A percentile compares a stretch with the other conserved stretches of the same genome.
These are phyloP conservation scores for Metellina segmentata DNA, from an alignment of 2,888 invertebrate species.

Conservation along the genomic window DNA sequence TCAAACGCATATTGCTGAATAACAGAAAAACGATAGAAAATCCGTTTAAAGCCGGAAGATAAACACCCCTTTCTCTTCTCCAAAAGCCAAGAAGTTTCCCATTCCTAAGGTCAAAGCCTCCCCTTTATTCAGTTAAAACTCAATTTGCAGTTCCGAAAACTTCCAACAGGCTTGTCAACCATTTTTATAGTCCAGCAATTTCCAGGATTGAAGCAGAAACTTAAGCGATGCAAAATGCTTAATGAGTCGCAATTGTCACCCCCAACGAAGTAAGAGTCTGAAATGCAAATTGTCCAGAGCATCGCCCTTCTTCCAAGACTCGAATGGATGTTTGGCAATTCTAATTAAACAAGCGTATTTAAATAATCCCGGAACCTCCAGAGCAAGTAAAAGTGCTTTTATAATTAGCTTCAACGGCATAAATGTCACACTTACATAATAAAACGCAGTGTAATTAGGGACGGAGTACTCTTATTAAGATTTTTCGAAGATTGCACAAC, in stretches of 20 bases:
- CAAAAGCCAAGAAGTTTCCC: not conserved
- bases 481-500: not conserved
- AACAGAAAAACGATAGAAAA: not conserved
- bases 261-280: not conserved
- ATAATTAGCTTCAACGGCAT: constrained; percentile 5
- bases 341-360: constrained; percentile 21
- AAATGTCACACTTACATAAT: not conserved
- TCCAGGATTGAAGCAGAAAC: not conserved
- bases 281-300: not conserved
- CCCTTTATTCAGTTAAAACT: not conserved
- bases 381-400: constrained; percentile 3
- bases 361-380: not conserved
- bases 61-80: not conserved
- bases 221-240: not conserved
- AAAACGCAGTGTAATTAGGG: constrained; percentile 14
- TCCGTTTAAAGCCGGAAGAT: not conserved
- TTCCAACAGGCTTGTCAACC: not conserved
- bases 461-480: not conserved
- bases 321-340: not conserved
- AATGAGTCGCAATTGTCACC: constrained; percentile 15
- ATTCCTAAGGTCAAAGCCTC: not conserved
- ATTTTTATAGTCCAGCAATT: not conserved
- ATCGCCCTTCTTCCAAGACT: not conserved
- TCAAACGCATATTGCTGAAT: not conserved
- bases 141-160: not conserved